Conservation (phyloP, 2,888 invertebrate species). For the Nomada ferruginata region DNA sequence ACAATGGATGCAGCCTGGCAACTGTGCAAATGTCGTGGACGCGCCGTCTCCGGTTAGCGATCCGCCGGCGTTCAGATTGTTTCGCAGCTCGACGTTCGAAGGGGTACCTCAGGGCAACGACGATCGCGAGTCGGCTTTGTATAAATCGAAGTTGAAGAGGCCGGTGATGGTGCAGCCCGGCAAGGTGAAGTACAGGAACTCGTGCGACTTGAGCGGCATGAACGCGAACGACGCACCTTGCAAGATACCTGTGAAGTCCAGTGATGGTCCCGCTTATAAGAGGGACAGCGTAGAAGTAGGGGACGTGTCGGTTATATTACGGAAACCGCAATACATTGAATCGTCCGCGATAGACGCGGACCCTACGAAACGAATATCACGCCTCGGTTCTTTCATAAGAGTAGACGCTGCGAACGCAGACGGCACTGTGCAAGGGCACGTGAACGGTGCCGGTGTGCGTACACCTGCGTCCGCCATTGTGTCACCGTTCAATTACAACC, state of each 20-base stretch:
- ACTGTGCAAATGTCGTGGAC: conserved; percentile 56
- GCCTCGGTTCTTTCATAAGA: conserved; percentile 85
- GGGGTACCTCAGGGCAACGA: conserved; percentile 81
- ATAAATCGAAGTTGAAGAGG: conserved; percentile 58
- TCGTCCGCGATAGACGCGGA: conserved; percentile 73
- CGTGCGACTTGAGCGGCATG: conserved; percentile 79
- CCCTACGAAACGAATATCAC: conserved; percentile 84
- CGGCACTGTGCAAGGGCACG: conserved; percentile 45
- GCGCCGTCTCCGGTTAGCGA: conserved; percentile 40
- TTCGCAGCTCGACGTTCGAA: conserved; percentile 89
- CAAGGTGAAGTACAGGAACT: conserved; percentile 76
- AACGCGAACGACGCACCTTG: conserved; percentile 73
- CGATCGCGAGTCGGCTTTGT: conserved; percentile 23
- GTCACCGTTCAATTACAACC: conserved; percentile 85
- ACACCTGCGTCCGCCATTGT: conserved; percentile 83
- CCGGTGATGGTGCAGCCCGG: conserved; percentile 50
- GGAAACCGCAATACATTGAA: conserved; percentile 70
- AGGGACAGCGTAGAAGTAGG: conserved; percentile 56
- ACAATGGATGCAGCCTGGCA: conserved; percentile 86
- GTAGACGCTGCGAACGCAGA: conserved; percentile 80
- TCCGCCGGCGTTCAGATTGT: conserved; percentile 80
- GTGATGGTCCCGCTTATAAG: conserved; percentile 54
- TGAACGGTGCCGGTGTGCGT: conserved; percentile 57
- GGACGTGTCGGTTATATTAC: conserved; percentile 67
- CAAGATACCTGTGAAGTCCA: conserved; percentile 76